A percentile compares a stretch with the other conserved stretches of the same genome.
These are phyloP conservation scores for Phlogophora meticulosa DNA, from an alignment of 2,888 invertebrate genomes.

Conservation along the genomic window DNA sequence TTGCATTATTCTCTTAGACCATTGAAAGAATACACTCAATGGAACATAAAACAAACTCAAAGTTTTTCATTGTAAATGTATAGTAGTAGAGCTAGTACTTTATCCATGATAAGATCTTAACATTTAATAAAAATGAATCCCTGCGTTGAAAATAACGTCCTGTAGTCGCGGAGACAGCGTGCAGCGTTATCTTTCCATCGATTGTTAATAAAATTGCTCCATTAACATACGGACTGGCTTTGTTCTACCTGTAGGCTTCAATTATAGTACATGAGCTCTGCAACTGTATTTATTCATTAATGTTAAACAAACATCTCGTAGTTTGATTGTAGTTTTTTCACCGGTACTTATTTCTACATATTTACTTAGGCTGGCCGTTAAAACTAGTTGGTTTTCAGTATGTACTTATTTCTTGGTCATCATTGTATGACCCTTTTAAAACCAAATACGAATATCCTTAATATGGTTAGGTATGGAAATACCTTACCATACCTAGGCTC, in stretches of 20 bases:
- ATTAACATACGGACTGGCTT: constrained; percentile 74
- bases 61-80: constrained; percentile 25
- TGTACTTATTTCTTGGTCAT: too few relatives aligned
- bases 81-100: constrained; percentile 34
- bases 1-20: constrained; percentile 10
- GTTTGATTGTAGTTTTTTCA: constrained; percentile 1
- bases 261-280: constrained; percentile 49
- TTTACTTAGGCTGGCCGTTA: too few relatives aligned
- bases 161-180: constrained; percentile 62
- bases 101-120: constrained; percentile 71
- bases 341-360: too few relatives aligned
- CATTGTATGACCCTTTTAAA: too few relatives aligned
- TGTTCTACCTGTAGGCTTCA: constrained; percentile 52
- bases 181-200: constrained; percentile 75
- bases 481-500: too few relatives aligned
- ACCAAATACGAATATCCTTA: too few relatives aligned
- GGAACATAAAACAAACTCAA: constrained; percentile 12
- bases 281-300: constrained; percentile 41
- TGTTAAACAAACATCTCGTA: constrained; percentile 17
- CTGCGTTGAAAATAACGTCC: constrained; percentile 70
- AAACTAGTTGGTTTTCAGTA: too few relatives aligned
- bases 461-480: too few relatives aligned
- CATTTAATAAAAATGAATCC: constrained; percentile 71
- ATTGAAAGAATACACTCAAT: constrained; percentile 39
- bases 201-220: constrained; percentile 78